Percentiles rank a stretch among this genome's conserved stretches.
Conservation (phyloP, 1,140 invertebrate genomes). For the Oncopodura yosiiana region DNA sequence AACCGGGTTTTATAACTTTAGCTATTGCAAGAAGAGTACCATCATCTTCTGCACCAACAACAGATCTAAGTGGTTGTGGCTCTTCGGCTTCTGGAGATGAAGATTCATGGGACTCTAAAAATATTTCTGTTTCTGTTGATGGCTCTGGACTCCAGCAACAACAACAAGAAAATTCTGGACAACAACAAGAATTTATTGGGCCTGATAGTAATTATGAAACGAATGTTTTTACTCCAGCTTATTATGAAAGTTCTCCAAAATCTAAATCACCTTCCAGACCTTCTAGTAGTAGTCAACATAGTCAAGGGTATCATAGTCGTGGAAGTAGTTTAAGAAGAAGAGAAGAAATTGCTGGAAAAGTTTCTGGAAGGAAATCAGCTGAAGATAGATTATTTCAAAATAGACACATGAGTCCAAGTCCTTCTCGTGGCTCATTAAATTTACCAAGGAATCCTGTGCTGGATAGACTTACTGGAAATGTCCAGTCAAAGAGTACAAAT, state of each 20-base stretch:
- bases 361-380: no score
- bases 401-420: background rate
- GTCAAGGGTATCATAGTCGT: background rate
- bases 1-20: constrained; percentile 72
- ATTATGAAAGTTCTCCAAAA: no score
- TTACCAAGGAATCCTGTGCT: constrained; percentile 61
- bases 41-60: constrained; percentile 41
- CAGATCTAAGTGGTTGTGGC: constrained; percentile 45
- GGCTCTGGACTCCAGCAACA: background rate
- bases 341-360: no score
- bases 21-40: constrained; percentile 65
- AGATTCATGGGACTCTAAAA: constrained; percentile 32
- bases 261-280: background rate
- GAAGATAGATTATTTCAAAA: no score
- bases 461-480: constrained; percentile 68
- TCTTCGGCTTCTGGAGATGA: constrained; percentile 43
- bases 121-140: constrained; percentile 31
- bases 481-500: constrained; percentile 42
- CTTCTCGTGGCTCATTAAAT: constrained; percentile 3
- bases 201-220: no score
- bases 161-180: background rate
- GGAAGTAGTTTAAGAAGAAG: constrained; percentile 1
- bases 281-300: constrained; percentile 1
- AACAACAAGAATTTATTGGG: background rate
- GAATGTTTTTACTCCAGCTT: no score